Base-by-base conservation (phyloP, 2,113 vertebrate genomes). In the Prochilodus magdalenae region DNA sequence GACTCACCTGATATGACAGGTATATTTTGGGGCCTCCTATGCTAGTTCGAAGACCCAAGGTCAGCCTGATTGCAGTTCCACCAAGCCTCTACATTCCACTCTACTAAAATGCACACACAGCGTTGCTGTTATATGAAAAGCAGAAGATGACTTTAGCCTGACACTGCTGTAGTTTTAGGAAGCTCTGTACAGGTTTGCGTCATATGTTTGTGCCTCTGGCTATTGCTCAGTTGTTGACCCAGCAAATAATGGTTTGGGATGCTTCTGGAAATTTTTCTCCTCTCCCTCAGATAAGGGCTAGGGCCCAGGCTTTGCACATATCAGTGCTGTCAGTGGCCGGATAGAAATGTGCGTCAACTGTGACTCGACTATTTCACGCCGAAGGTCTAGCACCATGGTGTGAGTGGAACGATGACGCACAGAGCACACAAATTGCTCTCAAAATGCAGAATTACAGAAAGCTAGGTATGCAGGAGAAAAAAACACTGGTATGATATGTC, bases 331-430 rank as follows among this genome's bases (percentile, higher is more conserved):
- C 22, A 73, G 55, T 27, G 40, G 47, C 18, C 62, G n/a, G 33
- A 55, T 18, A 67, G 27, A 20, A 60, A 16, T 72, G 72, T 87
- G 85, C 90, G 82, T 94, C 90, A 87, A 60, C 33, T 7, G 36
- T 69, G 81, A 14, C 57, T 62, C 73, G 82, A 86, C 82, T 16
- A 65, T 86, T 75, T 90, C 86, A 84, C 60, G 69, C 74, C 5
- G 40, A 79, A 81, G 87, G 88, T 91, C 90, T 92, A 81, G 74
- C 90, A 84, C 59, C 66, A 14, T 14, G 82, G 88, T 90, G 92
- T 40, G 85, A 90, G 66, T 82, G 76, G 44, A 60, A 26, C 67
- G 53, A 63, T 83, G 85, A 75, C 85, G 78, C 79, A 81, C 74
- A 33, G 40, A 77, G n/a, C 51, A 5, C 36, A 65, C 30, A 65